Base-by-base conservation (phyloP, 2,888 invertebrate species). In the Drosophila dives region DNA sequence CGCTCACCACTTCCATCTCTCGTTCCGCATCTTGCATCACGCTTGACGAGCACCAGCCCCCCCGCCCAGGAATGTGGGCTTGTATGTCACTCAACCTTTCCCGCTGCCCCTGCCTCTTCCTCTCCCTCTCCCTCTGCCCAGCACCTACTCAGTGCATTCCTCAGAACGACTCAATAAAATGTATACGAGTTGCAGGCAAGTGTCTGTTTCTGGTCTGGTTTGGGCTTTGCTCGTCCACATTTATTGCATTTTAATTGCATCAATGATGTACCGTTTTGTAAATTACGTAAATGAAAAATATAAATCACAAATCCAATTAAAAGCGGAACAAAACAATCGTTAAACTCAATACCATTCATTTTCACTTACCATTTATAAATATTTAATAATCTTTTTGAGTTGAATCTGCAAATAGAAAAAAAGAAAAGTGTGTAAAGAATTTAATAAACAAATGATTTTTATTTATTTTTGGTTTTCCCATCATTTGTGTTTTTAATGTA, bases 231-330 rank as follows among this genome's bases (percentile, higher is more conserved):
- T 51, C 60, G 56, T 40, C 67, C 72, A 60, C 45, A 72, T 91
- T 91, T 82, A 91, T 84, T 71, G 78, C 84, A 59, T 76, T 90
- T 91, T 91, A 91, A 91, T 90, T 90, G 83, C 77, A 75, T 69
- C 81, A 88, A 89, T 89, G 80, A 83, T 87, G 81, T 81, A 79
- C 79, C 83, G 84, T 82, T 84, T 87, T 84, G 80, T 85, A 74
- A 84, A 83, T 79, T 77, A 77, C 81, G 53, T 65, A 79, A 78
- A 75, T 78, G 65, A 78, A 80, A 83, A 80, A 71, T 74, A 77
- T 81, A 77, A 75, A 81, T 83, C 77, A 80, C 56, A 63, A 79
- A 66, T 76, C 68, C 75, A 71, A 77, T 77, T 74, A 77, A 70
- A 72, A 64, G 32, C 29, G 54, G 15, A 63, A 51, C 36, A 51